These are phyloP conservation scores for Meloe dianella DNA, from an alignment of 2,888 invertebrate species.

Conservation along the genomic window DNA sequence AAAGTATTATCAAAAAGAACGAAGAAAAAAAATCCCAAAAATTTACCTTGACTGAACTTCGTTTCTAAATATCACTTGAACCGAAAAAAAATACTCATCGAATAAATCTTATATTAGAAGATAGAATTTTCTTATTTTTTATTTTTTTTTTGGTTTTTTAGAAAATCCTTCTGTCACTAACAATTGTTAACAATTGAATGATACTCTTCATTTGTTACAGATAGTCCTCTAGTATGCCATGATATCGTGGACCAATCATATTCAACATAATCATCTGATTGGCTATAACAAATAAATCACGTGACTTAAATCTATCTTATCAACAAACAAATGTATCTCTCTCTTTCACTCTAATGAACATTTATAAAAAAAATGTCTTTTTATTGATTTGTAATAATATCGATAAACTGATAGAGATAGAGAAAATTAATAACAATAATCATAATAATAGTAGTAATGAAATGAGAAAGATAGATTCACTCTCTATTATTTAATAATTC, in stretches of 20 bases:
- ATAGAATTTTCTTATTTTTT: too few relatives aligned
- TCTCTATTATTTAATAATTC: background rate
- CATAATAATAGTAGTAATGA: too few relatives aligned
- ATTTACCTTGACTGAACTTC: background rate
- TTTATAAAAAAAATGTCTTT: too few relatives aligned
- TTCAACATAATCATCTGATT: background rate
- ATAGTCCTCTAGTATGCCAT: background rate
- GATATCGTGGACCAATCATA: conserved; percentile 6
- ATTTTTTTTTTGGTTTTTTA: too few relatives aligned
- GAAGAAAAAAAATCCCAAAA: background rate
- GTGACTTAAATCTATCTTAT: background rate
- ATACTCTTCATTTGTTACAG: background rate
- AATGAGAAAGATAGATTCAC: background rate
- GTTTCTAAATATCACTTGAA: too few relatives aligned
- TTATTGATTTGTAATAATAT: background rate
- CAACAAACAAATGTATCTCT: too few relatives aligned
- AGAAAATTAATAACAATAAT: background rate
- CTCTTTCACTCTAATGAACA: too few relatives aligned
- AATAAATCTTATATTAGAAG: too few relatives aligned
- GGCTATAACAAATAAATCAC: background rate
- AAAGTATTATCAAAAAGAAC: background rate
- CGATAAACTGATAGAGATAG: background rate
- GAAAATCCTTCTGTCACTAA: background rate
- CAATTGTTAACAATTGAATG: conserved; percentile 3
- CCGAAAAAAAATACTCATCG: too few relatives aligned